Conservation (phyloP, 2,797 vertebrate species). For the Amphiprion clarkii region DNA sequence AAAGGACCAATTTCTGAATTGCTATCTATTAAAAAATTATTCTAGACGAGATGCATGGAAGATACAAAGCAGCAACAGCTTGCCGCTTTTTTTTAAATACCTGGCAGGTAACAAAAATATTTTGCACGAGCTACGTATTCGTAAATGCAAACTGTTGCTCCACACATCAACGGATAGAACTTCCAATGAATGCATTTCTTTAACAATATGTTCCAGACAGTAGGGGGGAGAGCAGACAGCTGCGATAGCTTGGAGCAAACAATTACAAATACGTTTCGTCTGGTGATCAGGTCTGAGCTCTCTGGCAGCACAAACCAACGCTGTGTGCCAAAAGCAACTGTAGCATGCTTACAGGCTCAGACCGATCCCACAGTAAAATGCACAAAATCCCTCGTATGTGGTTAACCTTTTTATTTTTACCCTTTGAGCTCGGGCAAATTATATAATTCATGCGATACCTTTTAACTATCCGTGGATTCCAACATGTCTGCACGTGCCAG, state of each 20-base stretch:
- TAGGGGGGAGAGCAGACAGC: neutral
- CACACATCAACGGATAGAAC: too few relatives aligned
- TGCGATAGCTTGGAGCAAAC: conserved; percentile 2
- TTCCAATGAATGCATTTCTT: too few relatives aligned
- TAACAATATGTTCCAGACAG: neutral
- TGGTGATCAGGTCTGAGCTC: conserved; percentile 17
- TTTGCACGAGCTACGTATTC: too few relatives aligned
- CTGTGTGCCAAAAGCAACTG: conserved; percentile 31
- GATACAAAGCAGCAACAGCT: too few relatives aligned
- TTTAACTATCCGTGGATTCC: conserved; percentile 38
- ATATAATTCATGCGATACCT: conserved; percentile 36
- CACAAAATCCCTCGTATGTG: conserved; percentile 11
- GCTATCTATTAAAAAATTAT: neutral
- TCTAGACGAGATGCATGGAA: neutral
- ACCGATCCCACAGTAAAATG: conserved; percentile 10
- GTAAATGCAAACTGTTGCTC: too few relatives aligned
- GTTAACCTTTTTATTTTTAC: conserved; percentile 32
- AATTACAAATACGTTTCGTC: conserved; percentile 30
- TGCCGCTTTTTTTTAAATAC: neutral
- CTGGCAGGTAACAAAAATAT: neutral
- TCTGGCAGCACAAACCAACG: neutral
- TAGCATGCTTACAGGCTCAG: conserved; percentile 19
- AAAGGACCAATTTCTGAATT: too few relatives aligned
- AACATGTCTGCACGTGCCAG: conserved; percentile 37
- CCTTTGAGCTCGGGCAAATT: conserved; percentile 23